Evolutionary conservation across 2,888 invertebrate species (phyloP), one percentile per base, ranked within the genome.

Genomic region (Plebejus anna): DNA sequence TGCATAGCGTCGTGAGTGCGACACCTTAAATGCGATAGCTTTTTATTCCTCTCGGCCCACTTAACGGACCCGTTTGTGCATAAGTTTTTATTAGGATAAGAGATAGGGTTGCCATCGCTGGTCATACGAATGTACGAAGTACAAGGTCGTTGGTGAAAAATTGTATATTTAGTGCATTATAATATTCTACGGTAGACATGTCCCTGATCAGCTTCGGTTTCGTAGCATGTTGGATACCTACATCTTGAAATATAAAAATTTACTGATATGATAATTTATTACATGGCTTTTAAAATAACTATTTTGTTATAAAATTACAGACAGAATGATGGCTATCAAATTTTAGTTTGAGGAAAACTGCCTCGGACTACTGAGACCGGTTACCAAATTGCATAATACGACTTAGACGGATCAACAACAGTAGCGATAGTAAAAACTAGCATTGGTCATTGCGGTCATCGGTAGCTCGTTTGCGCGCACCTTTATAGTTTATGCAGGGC

Each of bases 11-110:
- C 80, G 77, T 77, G 78, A 79, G 80, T 77, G 80, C 77, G 75
- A 78, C 77, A 76, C 78, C 82, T 83, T 84, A 85, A 84, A 83
- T 83, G 81, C 81, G 82, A 83, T 82, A 85, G 83, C 82, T 87
- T 84, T 87, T 85, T 85, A 80, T 88, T 85, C 81, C 82, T 82
- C 84, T 84, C 83, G 82, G 83, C 78, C 81, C 81, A 81, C 82
- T 82, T 81, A 81, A 82, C 81, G 83, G 82, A 83, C 84, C 75
- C 84, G 84, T 85, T 85, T 83, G 83, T 80, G 83, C 85, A 86
- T 86, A 73, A 28, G 51, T 73, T 83, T 85, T 88, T 87, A 88
- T 86, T 84, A 82, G 82, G 83, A 83, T 79, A 80, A 79, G 81
- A 73, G 66, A 66, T 4, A 66, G 32, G 13, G 66, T 66, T 36